Evolutionary conservation across 2,113 vertebrate species (phyloP), one percentile per base, ranked within the genome.

Genomic region (Melanerpes formicivorus): DNA sequence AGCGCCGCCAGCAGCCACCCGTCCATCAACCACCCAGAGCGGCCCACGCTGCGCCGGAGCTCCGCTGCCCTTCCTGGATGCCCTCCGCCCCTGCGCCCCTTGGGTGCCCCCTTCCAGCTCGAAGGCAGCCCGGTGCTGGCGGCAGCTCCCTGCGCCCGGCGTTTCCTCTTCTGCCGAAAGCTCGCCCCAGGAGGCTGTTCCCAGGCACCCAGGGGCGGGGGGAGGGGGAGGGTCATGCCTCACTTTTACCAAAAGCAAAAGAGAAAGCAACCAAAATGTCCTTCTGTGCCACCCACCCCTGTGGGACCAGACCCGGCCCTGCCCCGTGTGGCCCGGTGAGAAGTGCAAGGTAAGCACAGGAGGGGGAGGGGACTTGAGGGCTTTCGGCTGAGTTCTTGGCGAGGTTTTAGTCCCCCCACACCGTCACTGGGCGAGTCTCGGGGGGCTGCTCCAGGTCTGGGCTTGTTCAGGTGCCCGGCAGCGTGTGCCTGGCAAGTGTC

Each of bases 221-320:
- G 0, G 10, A 5, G 46, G 64, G 10, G 5, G 16, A 8, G 18
- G 48, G 50, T 50, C 50, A 0, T 22, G 72, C 59, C 66, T 86
- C 55, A 1, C 58, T 79, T 56, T 34, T 32, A 86, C 48, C 74
- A 59, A 90, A 95, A 96, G 5, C 77, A 90, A 95, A 96, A 96
- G 91, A 95, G 96, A 95, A 96, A 96, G 87, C 83, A 65, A 40
- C 7, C 1, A 0, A 64, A 52, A 30, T 37, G 80, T 42, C 25
- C 81, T 90, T 87, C 71, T 34, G 2, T 10, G 54, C 46, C 1
- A 1, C 48, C 15, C 5, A 2, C 7, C 13, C 3, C n/a, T 70
- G 58, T 2, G 18, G 48, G 79, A 48, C 44, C 11, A 25, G 0
- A 66, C 78, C 50, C 22, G 5, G 3, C 11, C 34, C 74, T 50